Conservation (phyloP, 2,113 vertebrate genomes). For the Trogon surrucura region DNA sequence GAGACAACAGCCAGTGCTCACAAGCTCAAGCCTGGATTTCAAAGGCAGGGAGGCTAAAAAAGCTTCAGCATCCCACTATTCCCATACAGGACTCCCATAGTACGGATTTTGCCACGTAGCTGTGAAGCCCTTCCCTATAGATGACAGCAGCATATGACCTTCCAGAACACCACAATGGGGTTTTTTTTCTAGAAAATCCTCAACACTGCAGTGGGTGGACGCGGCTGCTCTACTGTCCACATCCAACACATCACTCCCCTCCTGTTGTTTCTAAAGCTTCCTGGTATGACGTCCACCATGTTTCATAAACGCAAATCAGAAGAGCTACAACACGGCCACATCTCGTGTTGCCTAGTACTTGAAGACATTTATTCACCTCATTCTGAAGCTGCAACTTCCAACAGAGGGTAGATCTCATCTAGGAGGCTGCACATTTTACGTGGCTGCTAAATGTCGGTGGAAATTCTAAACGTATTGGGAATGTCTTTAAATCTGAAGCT, state of each 20-base stretch:
- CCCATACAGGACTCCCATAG: neutral
- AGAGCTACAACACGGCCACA: neutral
- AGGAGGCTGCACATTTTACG: neutral
- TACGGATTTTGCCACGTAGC: neutral
- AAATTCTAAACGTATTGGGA: neutral
- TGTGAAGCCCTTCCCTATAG: neutral
- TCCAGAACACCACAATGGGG: neutral
- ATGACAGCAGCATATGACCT: neutral
- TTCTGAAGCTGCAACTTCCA: neutral
- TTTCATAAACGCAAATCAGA: neutral
- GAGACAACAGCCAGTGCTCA: neutral
- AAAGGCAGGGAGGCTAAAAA: neutral
- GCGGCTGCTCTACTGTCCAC: neutral
- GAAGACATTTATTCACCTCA: neutral
- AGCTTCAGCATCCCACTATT: neutral
- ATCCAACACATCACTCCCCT: neutral
- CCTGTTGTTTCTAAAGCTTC: neutral
- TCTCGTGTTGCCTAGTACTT: neutral
- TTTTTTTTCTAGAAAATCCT: neutral
- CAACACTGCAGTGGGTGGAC: neutral
- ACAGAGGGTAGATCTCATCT: neutral
- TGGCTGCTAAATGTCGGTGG: neutral
- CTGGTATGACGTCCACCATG: neutral
- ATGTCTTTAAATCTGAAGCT: neutral
- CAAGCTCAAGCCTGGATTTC: neutral